A percentile compares a stretch with the other conserved stretches of the same genome.
These are phyloP conservation scores for Graphium colonna DNA, from an alignment of 2,888 invertebrate genomes.

Conservation along the genomic window DNA sequence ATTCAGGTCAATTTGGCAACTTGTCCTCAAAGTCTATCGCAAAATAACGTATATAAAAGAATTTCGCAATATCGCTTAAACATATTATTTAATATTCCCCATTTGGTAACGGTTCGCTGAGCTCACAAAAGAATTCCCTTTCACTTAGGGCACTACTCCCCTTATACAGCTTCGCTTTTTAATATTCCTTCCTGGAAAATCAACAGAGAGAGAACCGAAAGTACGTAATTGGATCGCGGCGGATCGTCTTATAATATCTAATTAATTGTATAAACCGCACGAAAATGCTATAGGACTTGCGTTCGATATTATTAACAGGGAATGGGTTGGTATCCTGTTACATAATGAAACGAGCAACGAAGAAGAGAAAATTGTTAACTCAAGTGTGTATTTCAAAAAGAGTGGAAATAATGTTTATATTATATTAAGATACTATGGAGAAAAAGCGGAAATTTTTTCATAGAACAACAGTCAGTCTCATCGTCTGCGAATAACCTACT, in stretches of 20 bases:
- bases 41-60: background rate
- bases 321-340: background rate
- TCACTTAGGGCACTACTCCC: background rate
- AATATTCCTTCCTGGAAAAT: slow-evolving; percentile 12
- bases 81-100: slow-evolving; percentile 14
- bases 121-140: slow-evolving; percentile 16
- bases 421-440: too few species aligned
- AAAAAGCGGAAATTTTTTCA: too few species aligned
- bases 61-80: slow-evolving; percentile 3
- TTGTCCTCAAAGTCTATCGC: background rate
- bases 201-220: slow-evolving; percentile 9
- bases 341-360: background rate
- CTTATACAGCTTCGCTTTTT: slow-evolving; percentile 9
- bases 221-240: slow-evolving; percentile 15
- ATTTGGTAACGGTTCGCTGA: slow-evolving; percentile 17
- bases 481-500: too few species aligned
- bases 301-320: background rate
- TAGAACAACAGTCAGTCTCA: too few species aligned
- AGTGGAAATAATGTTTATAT: too few species aligned
- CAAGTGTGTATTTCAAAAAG: too few species aligned
- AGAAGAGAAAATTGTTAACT: background rate
- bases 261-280: background rate
- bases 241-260: background rate
- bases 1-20: background rate
- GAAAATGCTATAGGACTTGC: background rate